These are phyloP conservation scores for Falcaria lacertinaria DNA, from an alignment of 2,888 invertebrate genomes.

Conservation along the genomic window DNA sequence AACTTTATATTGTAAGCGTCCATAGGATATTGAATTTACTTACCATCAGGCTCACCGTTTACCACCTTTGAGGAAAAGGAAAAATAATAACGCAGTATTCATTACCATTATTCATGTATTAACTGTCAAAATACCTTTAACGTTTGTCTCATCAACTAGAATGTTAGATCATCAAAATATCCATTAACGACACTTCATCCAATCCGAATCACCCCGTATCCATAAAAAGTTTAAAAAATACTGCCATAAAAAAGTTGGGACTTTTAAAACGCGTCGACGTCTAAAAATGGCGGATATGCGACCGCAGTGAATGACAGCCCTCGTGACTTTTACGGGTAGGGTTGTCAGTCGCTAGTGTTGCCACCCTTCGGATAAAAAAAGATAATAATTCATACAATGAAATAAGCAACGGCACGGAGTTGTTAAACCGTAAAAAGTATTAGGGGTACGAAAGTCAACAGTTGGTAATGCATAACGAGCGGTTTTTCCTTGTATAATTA, in stretches of 20 bases:
- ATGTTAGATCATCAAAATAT: too few relatives aligned
- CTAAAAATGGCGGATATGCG: conserved; percentile 12
- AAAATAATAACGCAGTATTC: too few relatives aligned
- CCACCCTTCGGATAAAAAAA: conserved; percentile 52
- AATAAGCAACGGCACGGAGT: conserved; percentile 77
- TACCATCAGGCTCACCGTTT: too few relatives aligned
- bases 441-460: conserved; percentile 72
- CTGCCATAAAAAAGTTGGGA: conserved; percentile 17
- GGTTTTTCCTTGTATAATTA: conserved; percentile 48
- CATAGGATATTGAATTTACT: too few relatives aligned
- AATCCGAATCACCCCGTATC: not conserved
- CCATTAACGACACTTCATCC: too few relatives aligned
- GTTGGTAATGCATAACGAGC: conserved; percentile 37
- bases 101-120: too few relatives aligned
- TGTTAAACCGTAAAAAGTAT: conserved; percentile 79
- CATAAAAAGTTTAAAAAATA: conserved; percentile 22
- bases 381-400: conserved; percentile 70
- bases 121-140: too few relatives aligned
- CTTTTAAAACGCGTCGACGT: conserved; percentile 14
- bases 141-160: too few relatives aligned
- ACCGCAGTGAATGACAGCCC: conserved; percentile 17
- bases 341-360: conserved; percentile 30
- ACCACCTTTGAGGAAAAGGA: too few relatives aligned
- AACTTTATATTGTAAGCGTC: too few relatives aligned
- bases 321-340: conserved; percentile 1